Evolutionary conservation across 1,140 invertebrate genomes (phyloP).

Genomic region (Drosophila eugracilis): DNA sequence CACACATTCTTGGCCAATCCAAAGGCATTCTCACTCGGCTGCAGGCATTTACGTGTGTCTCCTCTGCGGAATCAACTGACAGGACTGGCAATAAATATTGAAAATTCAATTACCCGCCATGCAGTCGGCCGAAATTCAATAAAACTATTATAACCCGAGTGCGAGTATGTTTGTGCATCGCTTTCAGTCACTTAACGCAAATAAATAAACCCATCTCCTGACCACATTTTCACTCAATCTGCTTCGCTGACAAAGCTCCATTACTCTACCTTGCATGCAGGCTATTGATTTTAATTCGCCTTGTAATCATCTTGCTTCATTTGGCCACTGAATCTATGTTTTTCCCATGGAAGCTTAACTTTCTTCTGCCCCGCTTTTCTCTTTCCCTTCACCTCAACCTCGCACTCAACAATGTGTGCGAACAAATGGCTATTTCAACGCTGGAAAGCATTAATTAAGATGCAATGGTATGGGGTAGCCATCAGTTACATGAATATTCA

Average conservation of each 20-base stretch:
- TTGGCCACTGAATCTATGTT: slow-evolving; percentile 4
- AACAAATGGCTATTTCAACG: slow-evolving; percentile 5
- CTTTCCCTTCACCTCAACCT: background rate
- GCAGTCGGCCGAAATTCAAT: slow-evolving; percentile 11
- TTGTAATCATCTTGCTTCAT: slow-evolving; percentile 8
- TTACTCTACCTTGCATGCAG: slow-evolving; percentile 3
- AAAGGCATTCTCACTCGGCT: slow-evolving; percentile 13
- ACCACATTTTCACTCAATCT: slow-evolving; percentile 12
- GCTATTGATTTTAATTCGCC: slow-evolving; percentile 34
- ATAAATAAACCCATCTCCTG: slow-evolving; percentile 31
- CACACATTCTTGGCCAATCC: slow-evolving; percentile 4
- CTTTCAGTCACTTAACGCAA: slow-evolving; percentile 17
- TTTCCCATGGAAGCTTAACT: slow-evolving; percentile 6
- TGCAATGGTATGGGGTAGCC: background rate
- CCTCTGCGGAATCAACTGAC: slow-evolving; percentile 8
- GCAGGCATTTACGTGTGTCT: slow-evolving; percentile 13
- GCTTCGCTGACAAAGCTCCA: background rate
- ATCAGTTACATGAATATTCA: background rate
- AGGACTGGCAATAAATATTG: slow-evolving; percentile 33
- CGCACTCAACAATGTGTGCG: background rate
- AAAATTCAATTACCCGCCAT: slow-evolving; percentile 43
- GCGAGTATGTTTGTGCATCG: slow-evolving; percentile 6
- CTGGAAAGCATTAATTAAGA: slow-evolving; percentile 6
- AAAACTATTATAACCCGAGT: slow-evolving; percentile 13
- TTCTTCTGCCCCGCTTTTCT: background rate